Conservation (phyloP, 2,797 vertebrate species). For the Clarias pachynema region DNA sequence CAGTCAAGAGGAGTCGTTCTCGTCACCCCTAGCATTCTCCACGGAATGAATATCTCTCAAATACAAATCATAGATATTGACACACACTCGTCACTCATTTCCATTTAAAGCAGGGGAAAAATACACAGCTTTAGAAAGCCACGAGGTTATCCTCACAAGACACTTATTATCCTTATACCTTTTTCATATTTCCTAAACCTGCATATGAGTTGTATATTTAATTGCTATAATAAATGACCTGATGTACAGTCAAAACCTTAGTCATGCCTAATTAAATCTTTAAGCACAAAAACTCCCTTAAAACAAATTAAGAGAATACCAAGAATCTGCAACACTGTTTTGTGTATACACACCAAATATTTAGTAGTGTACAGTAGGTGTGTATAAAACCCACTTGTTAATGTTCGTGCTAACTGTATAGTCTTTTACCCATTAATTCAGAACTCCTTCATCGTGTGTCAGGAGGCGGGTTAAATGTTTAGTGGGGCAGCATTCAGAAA, state of each 20-base stretch:
- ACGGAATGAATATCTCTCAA: slow-evolving; percentile 55
- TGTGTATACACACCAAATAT: not conserved
- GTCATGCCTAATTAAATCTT: slow-evolving; percentile 2
- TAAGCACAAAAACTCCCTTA: not conserved
- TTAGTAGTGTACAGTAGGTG: not conserved
- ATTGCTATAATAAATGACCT: not conserved
- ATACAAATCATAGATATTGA: slow-evolving; percentile 12
- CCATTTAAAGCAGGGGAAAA: not conserved
- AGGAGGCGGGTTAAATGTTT: slow-evolving; percentile 19
- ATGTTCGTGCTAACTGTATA: not conserved
- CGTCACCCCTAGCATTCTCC: slow-evolving; percentile 10
- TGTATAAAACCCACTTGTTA: not conserved
- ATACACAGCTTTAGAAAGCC: not conserved
- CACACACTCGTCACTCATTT: slow-evolving; percentile 11
- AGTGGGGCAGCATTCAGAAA: slow-evolving; percentile 11
- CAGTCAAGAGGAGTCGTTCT: slow-evolving; percentile 41
- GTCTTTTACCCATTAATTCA: too few species aligned
- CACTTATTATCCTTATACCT: not conserved
- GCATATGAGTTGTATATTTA: not conserved
- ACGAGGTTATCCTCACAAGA: not conserved
- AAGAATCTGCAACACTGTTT: not conserved
- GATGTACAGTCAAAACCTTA: not conserved
- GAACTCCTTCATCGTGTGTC: slow-evolving; percentile 11
- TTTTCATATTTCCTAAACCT: not conserved
- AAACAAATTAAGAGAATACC: not conserved